These are phyloP conservation scores for Protodeltote pygarga DNA, from an alignment of 2,888 invertebrate genomes.

Conservation along the genomic window DNA sequence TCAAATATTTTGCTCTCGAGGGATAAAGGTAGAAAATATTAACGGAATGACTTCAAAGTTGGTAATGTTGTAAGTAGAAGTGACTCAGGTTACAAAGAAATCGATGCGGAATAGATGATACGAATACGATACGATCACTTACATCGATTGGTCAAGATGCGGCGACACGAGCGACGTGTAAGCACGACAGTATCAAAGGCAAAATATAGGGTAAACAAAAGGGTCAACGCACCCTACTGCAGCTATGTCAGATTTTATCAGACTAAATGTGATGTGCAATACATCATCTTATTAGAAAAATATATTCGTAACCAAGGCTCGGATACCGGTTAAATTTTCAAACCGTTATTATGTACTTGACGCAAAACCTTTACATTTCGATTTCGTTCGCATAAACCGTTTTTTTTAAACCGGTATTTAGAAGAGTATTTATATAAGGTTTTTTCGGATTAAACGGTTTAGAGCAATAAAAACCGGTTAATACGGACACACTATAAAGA, in stretches of 20 bases:
- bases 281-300: too few relatives aligned
- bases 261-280: too few relatives aligned
- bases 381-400: too few relatives aligned
- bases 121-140: constrained; percentile 31
- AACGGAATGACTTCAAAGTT: constrained; percentile 11
- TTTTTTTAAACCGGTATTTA: too few relatives aligned
- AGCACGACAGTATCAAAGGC: constrained; percentile 40
- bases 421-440: too few relatives aligned
- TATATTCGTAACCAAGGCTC: too few relatives aligned
- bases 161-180: constrained; percentile 28
- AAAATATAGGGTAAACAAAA: constrained; percentile 49
- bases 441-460: too few relatives aligned
- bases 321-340: too few relatives aligned
- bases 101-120: constrained; percentile 18
- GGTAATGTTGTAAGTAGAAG: constrained; percentile 4
- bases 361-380: too few relatives aligned
- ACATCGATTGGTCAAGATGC: constrained; percentile 29
- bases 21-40: background rate
- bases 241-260: constrained; percentile 38
- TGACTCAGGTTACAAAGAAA: constrained; percentile 26
- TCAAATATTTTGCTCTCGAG: background rate
- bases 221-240: constrained; percentile 56
- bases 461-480: too few relatives aligned
- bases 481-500: too few relatives aligned
- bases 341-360: too few relatives aligned